Evolutionary conservation across 1,140 invertebrate genomes (phyloP), one percentile per base, ranked within the genome.

Genomic region (Sminthurides bifidus): DNA sequence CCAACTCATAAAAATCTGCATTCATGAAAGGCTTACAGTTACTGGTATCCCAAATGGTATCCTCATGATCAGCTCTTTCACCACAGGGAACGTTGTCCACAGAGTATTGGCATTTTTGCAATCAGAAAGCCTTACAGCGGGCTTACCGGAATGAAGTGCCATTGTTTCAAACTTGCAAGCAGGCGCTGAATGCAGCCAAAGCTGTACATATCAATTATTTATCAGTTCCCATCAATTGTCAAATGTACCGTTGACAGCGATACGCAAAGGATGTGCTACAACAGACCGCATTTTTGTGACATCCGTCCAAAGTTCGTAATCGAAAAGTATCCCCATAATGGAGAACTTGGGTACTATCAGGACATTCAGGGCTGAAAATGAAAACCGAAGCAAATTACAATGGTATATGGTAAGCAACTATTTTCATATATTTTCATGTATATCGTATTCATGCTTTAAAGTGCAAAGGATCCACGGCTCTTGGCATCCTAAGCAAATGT

Each of bases 241-340:
- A 27, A 24, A 6, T 27, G 23, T 14, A 33, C 14, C 30, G 19
- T 50, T 5, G 10, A 14, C 14, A 27, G 35, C 8, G 6, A 15
- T 33, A n/a, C 21, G 23, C 3, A 19, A 21, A 4, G 15, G 3
- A 49, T 27, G 46, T 8, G 23, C 12, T 10, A 21, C n/a, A 48
- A 53, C 40, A 29, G 8, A 53, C 38, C 31, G 19, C 5, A 19
- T 29, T 8, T 26, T 24, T 3, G 29, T 33, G 15, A 1, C 17
- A n/a, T 14, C 19, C 2, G 4, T 15, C 21, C 37, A 61, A 37
- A 17, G 63, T 57, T 31, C 57, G n/a, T 4, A 64, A 52, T n/a
- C 63, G 51, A 33, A 64, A 61, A n/a, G 53, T 44, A 19, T 61
- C 59, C 27, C 63, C 63, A 29, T 59, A 64, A 29, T 61, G 46